Evolutionary conservation across 2,113 vertebrate genomes (phyloP), one percentile per base, ranked within the genome.

Genomic region (Myrmecobius fasciatus): DNA sequence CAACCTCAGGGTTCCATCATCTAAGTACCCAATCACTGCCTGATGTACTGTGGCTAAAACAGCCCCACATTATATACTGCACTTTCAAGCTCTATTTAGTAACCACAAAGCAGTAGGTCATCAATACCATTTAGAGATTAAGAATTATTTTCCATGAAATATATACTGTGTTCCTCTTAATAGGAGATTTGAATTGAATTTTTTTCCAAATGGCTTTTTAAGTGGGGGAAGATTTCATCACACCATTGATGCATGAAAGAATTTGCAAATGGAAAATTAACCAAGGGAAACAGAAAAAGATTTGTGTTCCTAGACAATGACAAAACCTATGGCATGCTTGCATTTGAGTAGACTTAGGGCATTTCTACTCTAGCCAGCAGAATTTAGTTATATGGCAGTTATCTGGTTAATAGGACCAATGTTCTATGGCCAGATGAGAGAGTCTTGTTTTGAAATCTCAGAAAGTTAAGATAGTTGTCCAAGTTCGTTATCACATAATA

Each of bases 51-150:
- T 43, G 89, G 89, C 46, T 51, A 89, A 92, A 94, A 93, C 75
- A 10, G 28, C 54, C 90, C n/a, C n/a, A 52, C 67, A 91, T 54
- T 56, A 49, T 43, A 53, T 88, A 31, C 89, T 43, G 7, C 26
- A 6, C 22, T 90, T 94, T 89, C 83, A 60, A 93, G 46, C 92
- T 89, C 83, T 26, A 11, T 92, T 95, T 94, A 91, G 25, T 83
- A 93, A 17, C 60, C 36, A 43, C 25, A 49, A 53, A 20, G 6
- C 53, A 51, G 25, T 12, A 43, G 0, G 0, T 46, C 49, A 94
- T 67, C n/a, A 46, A 26, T 48, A 52, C 8, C 3, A 43, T 92
- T 56, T 53, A 95, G 49, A 93, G 95, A 91, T 91, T 17, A 51
- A 60, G 49, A 60, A 89, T 26, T 2, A 36, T 53, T 51, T 91